phyloP scores from a whole-genome alignment of 1,140 invertebrate species.

The Camponotus pennsylvanicus region DNA sequence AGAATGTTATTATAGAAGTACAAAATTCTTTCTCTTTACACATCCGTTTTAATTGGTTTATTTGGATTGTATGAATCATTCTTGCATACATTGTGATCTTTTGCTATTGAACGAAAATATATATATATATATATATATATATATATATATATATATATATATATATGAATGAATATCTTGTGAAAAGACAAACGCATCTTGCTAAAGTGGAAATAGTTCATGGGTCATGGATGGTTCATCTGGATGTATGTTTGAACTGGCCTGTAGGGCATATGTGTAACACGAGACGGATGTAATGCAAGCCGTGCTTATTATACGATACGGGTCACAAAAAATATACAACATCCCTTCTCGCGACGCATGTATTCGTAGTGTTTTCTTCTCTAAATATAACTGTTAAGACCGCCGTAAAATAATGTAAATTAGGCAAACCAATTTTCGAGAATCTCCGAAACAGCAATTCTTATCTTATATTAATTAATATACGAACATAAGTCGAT shows the following conservation, averaged over 20 bases:
- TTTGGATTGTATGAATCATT: neutral
- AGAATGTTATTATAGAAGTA: neutral
- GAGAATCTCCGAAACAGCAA: neutral
- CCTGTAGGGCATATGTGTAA: constrained; percentile 78
- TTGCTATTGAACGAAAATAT: neutral
- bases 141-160: too few relatives aligned
- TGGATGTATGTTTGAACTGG: constrained; percentile 67
- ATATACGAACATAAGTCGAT: too few relatives aligned
- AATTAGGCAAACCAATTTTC: neutral
- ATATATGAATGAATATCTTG: neutral
- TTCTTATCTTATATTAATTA: too few relatives aligned
- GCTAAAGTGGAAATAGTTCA: constrained; percentile 28
- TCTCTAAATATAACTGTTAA: constrained; percentile 15
- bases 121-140: too few relatives aligned
- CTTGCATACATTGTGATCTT: neutral
- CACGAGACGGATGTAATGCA: constrained; percentile 84
- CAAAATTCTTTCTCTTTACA: neutral
- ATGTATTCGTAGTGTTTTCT: neutral
- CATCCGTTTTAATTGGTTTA: neutral
- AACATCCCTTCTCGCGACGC: constrained; percentile 70
- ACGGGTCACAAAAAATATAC: constrained; percentile 75
- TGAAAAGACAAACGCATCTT: neutral
- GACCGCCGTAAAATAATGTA: too few relatives aligned
- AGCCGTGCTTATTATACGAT: constrained; percentile 82
- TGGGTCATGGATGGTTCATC: constrained; percentile 49